Base-by-base conservation (phyloP, 2,797 vertebrate species). In the Xenops minutus region DNA sequence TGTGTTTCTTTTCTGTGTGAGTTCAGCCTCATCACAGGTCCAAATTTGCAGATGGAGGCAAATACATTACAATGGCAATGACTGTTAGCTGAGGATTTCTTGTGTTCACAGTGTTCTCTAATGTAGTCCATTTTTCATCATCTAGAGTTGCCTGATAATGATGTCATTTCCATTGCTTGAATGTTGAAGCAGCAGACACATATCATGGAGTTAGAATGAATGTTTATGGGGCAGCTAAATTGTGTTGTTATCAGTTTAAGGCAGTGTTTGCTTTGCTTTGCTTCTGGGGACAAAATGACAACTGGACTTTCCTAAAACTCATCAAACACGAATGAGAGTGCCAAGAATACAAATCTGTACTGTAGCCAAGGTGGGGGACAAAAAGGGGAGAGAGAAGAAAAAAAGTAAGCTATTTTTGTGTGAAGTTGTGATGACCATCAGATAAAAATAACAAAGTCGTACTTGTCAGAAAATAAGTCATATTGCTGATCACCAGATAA, bases 141-240 rank as follows among this genome's bases (percentile, higher is more conserved):
- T 97, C 96, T 97, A 94, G 91, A 95, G 76, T 94, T 41, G 72
- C 77, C 87, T 97, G 96, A 97, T 97, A 98, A 97, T 97, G 93
- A 97, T 98, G 95, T 97, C 39, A 95, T 98, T 98, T 97, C 96
- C 96, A 97, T 92, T 96, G 95, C 97, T 97, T 97, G 96, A 95
- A 97, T 95, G 87, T 96, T 80, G 82, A 97, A 95, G 94, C 84
- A 92, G 84, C 80, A 95, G 96, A 74, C 96, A 97, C 97, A 95
- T 95, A 95, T 96, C 95, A 95, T 44, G 68, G 80, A 91, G 64
- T 95, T 97, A 96, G 97, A 97, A 96, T 95, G 92, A 97, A 88
- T 97, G 95, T 86, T 97, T 97, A 96, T 93, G 93, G 91, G 95
- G 64, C 96, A 96, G 93, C 61, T 85, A 95, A 97, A 98, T 93